A percentile compares a stretch with the other conserved stretches of the same genome.
Evolutionary conservation across 1,140 invertebrate species (phyloP).

Genomic region (Hycleus phaleratus): DNA sequence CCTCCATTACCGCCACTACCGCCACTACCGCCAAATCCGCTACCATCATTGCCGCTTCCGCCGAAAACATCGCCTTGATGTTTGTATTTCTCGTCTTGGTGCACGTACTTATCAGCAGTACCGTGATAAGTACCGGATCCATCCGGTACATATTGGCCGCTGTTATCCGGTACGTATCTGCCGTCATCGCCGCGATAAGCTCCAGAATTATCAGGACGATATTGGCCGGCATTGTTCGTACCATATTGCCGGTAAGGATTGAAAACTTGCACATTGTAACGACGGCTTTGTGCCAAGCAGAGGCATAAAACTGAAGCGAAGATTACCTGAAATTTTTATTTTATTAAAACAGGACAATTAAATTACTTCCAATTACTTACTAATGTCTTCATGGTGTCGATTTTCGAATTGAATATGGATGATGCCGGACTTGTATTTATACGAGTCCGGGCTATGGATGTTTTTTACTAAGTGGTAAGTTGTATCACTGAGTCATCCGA

Average conservation of each 20-base stretch:
- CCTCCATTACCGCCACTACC: neutral
- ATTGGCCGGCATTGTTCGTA: neutral
- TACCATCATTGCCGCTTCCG: neutral
- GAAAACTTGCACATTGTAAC: too few species aligned
- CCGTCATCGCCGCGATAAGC: constrained; percentile 10
- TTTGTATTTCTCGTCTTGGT: constrained; percentile 5
- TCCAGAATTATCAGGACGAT: constrained; percentile 15
- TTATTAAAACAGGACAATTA: too few species aligned
- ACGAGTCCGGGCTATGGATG: too few species aligned
- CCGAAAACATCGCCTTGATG: constrained; percentile 9
- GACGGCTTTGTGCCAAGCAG: too few species aligned
- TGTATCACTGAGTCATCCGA: too few species aligned
- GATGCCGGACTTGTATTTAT: too few species aligned
- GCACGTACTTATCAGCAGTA: constrained; percentile 11
- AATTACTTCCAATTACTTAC: too few species aligned
- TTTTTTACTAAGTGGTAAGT: too few species aligned
- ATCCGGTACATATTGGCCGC: constrained; percentile 6
- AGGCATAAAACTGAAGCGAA: too few species aligned
- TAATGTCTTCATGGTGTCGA: too few species aligned
- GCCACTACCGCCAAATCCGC: constrained; percentile 6
- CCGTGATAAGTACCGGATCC: constrained; percentile 7
- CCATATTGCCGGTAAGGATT: neutral
- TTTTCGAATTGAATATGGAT: too few species aligned
- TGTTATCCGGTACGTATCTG: constrained; percentile 3
- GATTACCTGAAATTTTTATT: too few species aligned